Conservation (phyloP, 2,888 invertebrate genomes). For the Linnaemya vulpina region DNA sequence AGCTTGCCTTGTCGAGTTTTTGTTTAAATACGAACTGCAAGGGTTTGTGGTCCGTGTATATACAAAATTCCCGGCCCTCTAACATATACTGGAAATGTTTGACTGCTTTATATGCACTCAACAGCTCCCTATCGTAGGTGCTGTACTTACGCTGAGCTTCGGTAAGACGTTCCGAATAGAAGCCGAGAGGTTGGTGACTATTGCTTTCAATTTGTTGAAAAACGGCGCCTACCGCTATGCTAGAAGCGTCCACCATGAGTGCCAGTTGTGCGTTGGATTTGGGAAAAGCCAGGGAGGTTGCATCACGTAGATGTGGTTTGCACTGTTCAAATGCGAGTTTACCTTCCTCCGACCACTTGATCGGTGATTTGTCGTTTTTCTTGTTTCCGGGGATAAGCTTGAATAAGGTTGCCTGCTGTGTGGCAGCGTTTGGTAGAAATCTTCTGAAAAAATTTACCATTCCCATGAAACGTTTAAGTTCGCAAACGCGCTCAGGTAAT, state of each 20-base stretch:
- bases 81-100: slow-evolving; percentile 61
- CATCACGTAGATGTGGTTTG: slow-evolving; percentile 43
- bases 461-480: slow-evolving; percentile 72
- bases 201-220: slow-evolving; percentile 31
- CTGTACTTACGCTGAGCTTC: slow-evolving; percentile 56
- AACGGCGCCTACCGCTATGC: slow-evolving; percentile 52
- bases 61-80: slow-evolving; percentile 41
- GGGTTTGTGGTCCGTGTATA: slow-evolving; percentile 57
- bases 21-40: slow-evolving; percentile 52
- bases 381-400: slow-evolving; percentile 49
- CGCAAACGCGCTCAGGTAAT: slow-evolving; percentile 60
- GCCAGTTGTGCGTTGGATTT: slow-evolving; percentile 44
- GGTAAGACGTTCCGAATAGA: slow-evolving; percentile 55
- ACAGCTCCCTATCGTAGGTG: slow-evolving; percentile 62
- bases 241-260: slow-evolving; percentile 63
- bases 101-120: slow-evolving; percentile 59
- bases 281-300: slow-evolving; percentile 48
- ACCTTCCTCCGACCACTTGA: slow-evolving; percentile 41
- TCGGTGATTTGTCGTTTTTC: slow-evolving; percentile 58
- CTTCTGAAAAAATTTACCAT: slow-evolving; percentile 70
- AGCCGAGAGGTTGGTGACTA: slow-evolving; percentile 55
- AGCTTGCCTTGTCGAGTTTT: slow-evolving; percentile 61
- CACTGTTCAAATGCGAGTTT: neutral
- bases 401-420: slow-evolving; percentile 39
- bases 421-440: slow-evolving; percentile 56